Evolutionary conservation across 1,140 invertebrate genomes (phyloP).

Genomic region (Eufriesea mexicana): DNA sequence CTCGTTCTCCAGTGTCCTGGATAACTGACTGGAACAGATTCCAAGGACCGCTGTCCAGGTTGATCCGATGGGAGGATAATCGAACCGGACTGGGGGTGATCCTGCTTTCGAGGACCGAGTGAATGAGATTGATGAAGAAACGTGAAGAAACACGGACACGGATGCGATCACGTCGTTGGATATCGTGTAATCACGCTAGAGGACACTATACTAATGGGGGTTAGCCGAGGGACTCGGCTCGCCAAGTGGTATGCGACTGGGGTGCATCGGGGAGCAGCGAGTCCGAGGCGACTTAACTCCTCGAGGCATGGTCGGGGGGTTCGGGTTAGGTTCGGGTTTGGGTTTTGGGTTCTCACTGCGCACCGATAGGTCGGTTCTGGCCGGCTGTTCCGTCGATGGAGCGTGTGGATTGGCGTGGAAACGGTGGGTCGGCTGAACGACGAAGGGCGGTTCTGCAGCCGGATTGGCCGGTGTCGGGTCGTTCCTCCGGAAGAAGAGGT

Average conservation of each 20-base stretch:
- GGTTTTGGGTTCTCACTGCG: constrained; percentile 4
- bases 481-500: constrained; percentile 70
- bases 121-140: no score
- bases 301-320: constrained; percentile 36
- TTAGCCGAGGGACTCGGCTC: constrained; percentile 57
- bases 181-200: no score
- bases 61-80: no score
- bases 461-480: constrained; percentile 70
- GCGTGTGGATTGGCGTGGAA: constrained; percentile 53
- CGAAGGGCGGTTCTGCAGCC: constrained; percentile 54
- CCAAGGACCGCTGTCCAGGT: no score
- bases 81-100: no score
- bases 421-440: constrained; percentile 51
- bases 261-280: constrained; percentile 57
- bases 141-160: no score
- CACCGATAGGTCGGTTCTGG: constrained; percentile 40
- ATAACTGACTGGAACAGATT: no score
- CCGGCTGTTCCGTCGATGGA: not conserved
- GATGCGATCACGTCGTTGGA: no score
- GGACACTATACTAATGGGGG: constrained; percentile 29
- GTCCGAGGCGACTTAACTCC: constrained; percentile 55
- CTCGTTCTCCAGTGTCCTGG: not conserved
- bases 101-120: no score
- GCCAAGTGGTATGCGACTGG: constrained; percentile 60
- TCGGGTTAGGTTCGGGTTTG: constrained; percentile 33